Percentiles rank a stretch among this genome's conserved stretches.
Evolutionary conservation across 1,140 invertebrate genomes (phyloP).

Genomic region (Gonatopus flavifemur): DNA sequence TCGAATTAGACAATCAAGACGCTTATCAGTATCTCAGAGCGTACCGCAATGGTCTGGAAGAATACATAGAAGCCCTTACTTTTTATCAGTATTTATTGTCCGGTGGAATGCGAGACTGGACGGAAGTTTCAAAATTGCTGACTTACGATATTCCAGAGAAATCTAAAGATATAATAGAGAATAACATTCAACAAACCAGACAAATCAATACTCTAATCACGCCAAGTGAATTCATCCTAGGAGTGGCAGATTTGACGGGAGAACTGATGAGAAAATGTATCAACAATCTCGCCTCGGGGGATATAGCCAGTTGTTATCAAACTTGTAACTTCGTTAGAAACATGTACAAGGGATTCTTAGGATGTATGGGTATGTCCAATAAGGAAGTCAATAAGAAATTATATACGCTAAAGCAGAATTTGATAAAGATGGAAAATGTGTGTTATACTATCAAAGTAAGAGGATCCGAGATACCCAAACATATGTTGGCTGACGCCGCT

Average conservation of each 20-base stretch:
- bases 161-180: slow-evolving; percentile 8
- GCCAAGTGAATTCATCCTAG: slow-evolving; percentile 76
- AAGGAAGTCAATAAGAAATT: slow-evolving; percentile 75
- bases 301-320: slow-evolving; percentile 74
- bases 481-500: slow-evolving; percentile 66
- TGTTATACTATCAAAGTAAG: slow-evolving; percentile 82
- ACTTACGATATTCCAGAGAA: slow-evolving; percentile 35
- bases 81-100: slow-evolving; percentile 70
- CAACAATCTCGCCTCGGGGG: slow-evolving; percentile 76
- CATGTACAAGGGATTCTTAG: slow-evolving; percentile 73
- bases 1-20: slow-evolving; percentile 72
- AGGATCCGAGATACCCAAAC: slow-evolving; percentile 75
- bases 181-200: slow-evolving; percentile 18
- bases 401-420: slow-evolving; percentile 69
- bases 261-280: slow-evolving; percentile 89
- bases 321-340: slow-evolving; percentile 72
- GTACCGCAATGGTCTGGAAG: slow-evolving; percentile 79
- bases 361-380: slow-evolving; percentile 58
- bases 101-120: slow-evolving; percentile 52
- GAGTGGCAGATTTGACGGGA: slow-evolving; percentile 84
- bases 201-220: slow-evolving; percentile 54
- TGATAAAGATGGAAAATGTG: slow-evolving; percentile 81
- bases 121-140: slow-evolving; percentile 55
- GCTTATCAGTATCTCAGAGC: slow-evolving; percentile 74
- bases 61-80: slow-evolving; percentile 83